Percentiles rank a stretch among this genome's conserved stretches.
These are phyloP conservation scores for Agrenia bidenticulata DNA, from an alignment of 2,888 invertebrate species.

Conservation along the genomic window DNA sequence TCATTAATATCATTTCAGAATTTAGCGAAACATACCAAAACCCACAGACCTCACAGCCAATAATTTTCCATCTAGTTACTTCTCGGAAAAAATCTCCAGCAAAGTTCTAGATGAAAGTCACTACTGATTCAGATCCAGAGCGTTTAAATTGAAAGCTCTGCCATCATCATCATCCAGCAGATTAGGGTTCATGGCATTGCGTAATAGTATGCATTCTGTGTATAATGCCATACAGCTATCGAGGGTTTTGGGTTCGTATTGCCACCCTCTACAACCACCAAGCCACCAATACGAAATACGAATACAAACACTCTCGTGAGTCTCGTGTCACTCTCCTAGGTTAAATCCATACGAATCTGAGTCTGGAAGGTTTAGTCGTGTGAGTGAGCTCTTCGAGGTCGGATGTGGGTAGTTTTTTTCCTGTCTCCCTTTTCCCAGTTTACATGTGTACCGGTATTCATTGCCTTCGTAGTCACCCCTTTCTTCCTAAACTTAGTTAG, in stretches of 20 bases:
- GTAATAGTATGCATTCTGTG: background rate
- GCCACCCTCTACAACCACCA: conserved; percentile 1
- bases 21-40: too few species aligned
- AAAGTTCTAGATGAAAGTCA: too few species aligned
- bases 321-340: background rate
- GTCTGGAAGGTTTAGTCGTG: conserved; percentile 34
- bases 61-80: too few species aligned
- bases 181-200: background rate
- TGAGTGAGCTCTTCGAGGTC: conserved; percentile 40
- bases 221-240: background rate
- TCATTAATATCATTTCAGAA: too few species aligned
- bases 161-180: too few species aligned
- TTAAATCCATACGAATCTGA: background rate
- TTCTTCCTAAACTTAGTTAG: too few species aligned
- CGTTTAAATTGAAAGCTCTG: too few species aligned
- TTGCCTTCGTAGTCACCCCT: conserved; percentile 18
- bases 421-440: conserved; percentile 33
- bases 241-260: too few species aligned
- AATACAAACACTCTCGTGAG: background rate
- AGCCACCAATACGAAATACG: background rate
- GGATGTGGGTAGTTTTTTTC: conserved; percentile 42
- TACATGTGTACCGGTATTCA: conserved; percentile 25
- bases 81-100: too few species aligned
- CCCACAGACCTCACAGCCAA: too few species aligned
- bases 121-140: too few species aligned